Percentiles rank a stretch among this genome's conserved stretches.
phyloP scores from a whole-genome alignment of 2,797 vertebrate genomes.

The Cyclura pinguis region DNA sequence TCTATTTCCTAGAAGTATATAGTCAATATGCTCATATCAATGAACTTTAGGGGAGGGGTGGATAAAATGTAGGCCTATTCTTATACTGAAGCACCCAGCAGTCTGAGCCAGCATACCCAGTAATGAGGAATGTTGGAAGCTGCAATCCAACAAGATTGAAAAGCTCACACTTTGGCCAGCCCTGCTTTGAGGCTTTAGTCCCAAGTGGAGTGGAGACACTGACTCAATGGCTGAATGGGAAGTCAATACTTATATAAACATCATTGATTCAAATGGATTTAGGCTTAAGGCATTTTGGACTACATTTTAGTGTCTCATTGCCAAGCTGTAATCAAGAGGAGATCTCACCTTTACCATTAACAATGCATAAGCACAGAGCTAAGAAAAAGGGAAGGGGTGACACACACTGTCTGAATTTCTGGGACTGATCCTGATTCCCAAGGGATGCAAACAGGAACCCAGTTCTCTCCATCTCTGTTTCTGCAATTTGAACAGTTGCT shows the following conservation, averaged over 20 bases:
- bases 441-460: background rate
- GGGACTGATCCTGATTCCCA: background rate
- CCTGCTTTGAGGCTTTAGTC: too few species aligned
- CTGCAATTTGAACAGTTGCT: background rate
- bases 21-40: background rate
- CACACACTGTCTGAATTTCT: background rate
- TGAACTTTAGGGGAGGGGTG: background rate
- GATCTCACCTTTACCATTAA: background rate
- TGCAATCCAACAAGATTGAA: too few species aligned
- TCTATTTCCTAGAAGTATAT: background rate
- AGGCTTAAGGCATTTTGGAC: background rate
- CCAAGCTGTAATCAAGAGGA: background rate
- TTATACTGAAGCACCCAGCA: too few species aligned
- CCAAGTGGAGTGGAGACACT: too few species aligned
- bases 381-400: too few species aligned
- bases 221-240: too few species aligned
- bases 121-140: too few species aligned
- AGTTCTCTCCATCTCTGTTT: background rate
- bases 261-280: too few species aligned
- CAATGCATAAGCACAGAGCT: background rate
- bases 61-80: too few species aligned
- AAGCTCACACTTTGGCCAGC: too few species aligned
- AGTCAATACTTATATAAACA: too few species aligned
- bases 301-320: background rate
- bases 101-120: too few species aligned